phyloP scores from a whole-genome alignment of 2,888 invertebrate genomes.

The Lysandra coridon region DNA sequence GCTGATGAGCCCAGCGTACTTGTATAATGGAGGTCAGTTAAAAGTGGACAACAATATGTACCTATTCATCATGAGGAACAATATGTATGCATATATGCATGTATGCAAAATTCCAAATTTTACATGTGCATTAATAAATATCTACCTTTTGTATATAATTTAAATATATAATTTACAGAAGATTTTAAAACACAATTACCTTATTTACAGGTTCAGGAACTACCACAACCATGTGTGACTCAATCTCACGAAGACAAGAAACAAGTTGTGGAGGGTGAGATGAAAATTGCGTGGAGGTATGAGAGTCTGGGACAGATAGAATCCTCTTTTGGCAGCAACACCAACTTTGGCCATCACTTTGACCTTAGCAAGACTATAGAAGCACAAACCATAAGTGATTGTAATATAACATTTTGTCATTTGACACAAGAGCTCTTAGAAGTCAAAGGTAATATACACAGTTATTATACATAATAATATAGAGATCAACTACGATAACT shows the following conservation, averaged over 20 bases:
- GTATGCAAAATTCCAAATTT: too few relatives aligned
- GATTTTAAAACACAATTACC: neutral
- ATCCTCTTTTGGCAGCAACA: slow-evolving; percentile 69
- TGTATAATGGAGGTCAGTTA: too few relatives aligned
- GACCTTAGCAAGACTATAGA: slow-evolving; percentile 89
- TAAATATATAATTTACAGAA: neutral
- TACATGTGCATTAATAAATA: too few relatives aligned
- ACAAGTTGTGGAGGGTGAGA: slow-evolving; percentile 68
- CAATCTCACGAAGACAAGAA: slow-evolving; percentile 68
- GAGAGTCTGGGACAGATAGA: slow-evolving; percentile 86
- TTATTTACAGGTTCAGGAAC: slow-evolving; percentile 67
- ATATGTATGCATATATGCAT: too few relatives aligned
- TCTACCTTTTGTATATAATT: neutral
- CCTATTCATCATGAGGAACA: too few relatives aligned
- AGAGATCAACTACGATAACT: too few relatives aligned
- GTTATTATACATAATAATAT: neutral
- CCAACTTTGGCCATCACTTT: slow-evolving; percentile 88
- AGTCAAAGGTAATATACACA: slow-evolving; percentile 46
- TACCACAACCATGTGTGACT: slow-evolving; percentile 74
- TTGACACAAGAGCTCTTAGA: slow-evolving; percentile 45
- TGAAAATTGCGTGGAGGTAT: slow-evolving; percentile 96
- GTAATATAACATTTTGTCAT: slow-evolving; percentile 81
- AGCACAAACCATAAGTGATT: slow-evolving; percentile 75
- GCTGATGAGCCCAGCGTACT: too few relatives aligned
- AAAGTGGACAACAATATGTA: too few relatives aligned